These are phyloP conservation scores for Imbricaverruca yamaguchii DNA, from an alignment of 2,888 invertebrate genomes.

Conservation along the genomic window DNA sequence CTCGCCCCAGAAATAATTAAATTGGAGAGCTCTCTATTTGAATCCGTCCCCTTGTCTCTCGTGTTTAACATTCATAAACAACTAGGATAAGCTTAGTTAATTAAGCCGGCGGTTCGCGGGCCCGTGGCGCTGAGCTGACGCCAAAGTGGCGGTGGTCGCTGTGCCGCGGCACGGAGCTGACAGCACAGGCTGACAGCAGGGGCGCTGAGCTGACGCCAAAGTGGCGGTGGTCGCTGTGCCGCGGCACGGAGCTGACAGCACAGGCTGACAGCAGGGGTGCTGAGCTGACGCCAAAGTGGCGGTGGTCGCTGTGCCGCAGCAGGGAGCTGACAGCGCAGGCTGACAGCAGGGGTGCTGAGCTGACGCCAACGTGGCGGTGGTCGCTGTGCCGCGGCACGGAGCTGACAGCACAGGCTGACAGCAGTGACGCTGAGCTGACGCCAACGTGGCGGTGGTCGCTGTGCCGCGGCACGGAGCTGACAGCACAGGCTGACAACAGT, in stretches of 20 bases:
- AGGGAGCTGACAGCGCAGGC: background rate
- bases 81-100: slow-evolving; percentile 22
- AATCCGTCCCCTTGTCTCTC: slow-evolving; percentile 18
- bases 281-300: background rate
- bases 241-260: background rate
- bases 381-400: background rate
- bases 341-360: background rate
- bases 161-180: background rate
- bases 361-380: background rate
- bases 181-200: no score
- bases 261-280: no score
- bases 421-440: no score
- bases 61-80: slow-evolving; percentile 22
- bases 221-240: background rate
- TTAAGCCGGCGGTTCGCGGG: slow-evolving; percentile 11
- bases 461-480: no score
- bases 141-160: background rate
- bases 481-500: no score
- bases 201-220: background rate
- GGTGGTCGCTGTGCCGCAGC: background rate
- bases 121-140: background rate
- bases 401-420: background rate
- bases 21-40: slow-evolving; percentile 16
- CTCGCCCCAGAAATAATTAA: slow-evolving; percentile 12
- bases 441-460: no score